Percentiles rank a stretch among this genome's conserved stretches.
Evolutionary conservation across 2,888 invertebrate species (phyloP).

Genomic region (Drosophila eohydei): DNA sequence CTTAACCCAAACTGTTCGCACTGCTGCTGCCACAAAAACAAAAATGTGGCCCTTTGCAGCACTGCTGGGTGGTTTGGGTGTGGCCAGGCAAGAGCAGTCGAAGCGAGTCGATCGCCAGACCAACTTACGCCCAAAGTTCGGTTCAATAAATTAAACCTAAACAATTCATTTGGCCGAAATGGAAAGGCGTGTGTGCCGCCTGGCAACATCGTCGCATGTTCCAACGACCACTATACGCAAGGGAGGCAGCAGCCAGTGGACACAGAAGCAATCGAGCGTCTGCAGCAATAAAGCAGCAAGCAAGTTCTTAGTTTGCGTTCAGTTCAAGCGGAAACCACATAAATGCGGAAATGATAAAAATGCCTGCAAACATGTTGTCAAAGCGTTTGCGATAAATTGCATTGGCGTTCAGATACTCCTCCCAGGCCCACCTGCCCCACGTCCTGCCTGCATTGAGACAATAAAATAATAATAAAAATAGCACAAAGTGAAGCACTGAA

Average conservation of each 20-base stretch:
- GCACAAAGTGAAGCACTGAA: conserved; percentile 49
- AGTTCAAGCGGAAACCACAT: conserved; percentile 78
- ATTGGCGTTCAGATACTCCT: conserved; percentile 57
- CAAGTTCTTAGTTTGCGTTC: conserved; percentile 75
- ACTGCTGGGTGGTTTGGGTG: conserved; percentile 11
- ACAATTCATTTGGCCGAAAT: conserved; percentile 66
- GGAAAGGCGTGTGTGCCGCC: conserved; percentile 17
- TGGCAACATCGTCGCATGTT: conserved; percentile 27
- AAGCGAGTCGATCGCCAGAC: conserved; percentile 15
- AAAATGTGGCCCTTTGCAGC: conserved; percentile 17
- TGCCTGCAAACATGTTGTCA: conserved; percentile 78
- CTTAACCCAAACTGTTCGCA: conserved; percentile 17
- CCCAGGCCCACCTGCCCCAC: neutral
- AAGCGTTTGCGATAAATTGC: conserved; percentile 79
- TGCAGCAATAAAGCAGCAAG: conserved; percentile 73
- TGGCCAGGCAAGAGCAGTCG: neutral
- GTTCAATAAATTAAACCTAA: conserved; percentile 74
- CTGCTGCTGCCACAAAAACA: neutral
- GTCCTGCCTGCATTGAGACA: conserved; percentile 56
- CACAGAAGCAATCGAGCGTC: conserved; percentile 24
- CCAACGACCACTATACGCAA: neutral
- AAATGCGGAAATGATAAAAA: conserved; percentile 81
- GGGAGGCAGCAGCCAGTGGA: neutral
- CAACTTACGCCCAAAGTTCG: conserved; percentile 24
- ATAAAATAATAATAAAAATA: conserved; percentile 79